Evolutionary conservation across 2,797 vertebrate species (phyloP).

Genomic region (Sebastes paucispinis): DNA sequence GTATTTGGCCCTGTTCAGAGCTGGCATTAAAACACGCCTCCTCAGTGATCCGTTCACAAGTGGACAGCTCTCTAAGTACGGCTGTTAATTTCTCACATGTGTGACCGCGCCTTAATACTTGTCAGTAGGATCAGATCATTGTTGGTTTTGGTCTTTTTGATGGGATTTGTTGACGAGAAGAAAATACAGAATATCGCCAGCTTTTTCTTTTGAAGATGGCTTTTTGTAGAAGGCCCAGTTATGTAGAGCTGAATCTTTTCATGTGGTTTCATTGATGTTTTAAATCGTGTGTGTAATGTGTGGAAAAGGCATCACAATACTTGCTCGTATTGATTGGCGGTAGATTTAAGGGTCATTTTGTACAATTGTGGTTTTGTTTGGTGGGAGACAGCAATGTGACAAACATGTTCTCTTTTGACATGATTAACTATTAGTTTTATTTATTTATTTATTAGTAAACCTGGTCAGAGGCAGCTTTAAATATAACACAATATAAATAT

Average conservation of each 20-base stretch:
- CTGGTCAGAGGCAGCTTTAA: background rate
- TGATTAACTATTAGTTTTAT: background rate
- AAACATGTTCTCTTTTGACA: background rate
- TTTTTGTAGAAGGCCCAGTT: background rate
- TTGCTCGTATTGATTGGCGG: background rate
- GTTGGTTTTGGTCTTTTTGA: background rate
- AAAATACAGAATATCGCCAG: background rate
- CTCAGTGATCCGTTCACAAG: too few species aligned
- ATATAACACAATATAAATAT: background rate
- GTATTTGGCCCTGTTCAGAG: accelerated
- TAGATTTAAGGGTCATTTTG: background rate
- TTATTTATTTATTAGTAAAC: background rate
- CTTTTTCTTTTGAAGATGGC: background rate
- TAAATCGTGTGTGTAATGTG: background rate
- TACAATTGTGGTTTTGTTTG: background rate
- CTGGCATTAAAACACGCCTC: too few species aligned
- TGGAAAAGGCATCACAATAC: background rate
- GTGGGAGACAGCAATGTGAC: background rate
- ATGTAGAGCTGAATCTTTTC: background rate
- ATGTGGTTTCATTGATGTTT: background rate
- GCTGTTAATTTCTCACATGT: too few species aligned
- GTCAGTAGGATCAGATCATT: background rate
- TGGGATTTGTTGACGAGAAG: background rate
- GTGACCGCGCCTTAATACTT: too few species aligned
- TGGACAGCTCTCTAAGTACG: too few species aligned